Percentiles rank a stretch among this genome's conserved stretches.
These are phyloP conservation scores for Limnephilus rhombicus DNA, from an alignment of 2,888 invertebrate genomes.

Conservation along the genomic window DNA sequence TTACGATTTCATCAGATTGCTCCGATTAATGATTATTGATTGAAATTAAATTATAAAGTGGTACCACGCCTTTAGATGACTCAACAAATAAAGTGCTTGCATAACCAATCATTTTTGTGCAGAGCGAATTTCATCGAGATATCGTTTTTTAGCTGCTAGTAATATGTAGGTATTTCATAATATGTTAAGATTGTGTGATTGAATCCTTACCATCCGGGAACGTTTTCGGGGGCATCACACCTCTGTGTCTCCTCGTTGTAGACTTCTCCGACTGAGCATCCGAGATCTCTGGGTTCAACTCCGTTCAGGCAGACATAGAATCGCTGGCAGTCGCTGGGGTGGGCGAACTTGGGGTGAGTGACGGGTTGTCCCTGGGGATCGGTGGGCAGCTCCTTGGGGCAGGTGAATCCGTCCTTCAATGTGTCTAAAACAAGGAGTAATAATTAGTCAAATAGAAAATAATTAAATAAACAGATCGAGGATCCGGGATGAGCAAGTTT, in stretches of 20 bases:
- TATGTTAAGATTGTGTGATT: neutral
- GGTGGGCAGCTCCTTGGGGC: conserved; percentile 83
- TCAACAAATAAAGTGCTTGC: neutral
- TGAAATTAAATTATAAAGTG: neutral
- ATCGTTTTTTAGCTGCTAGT: too few species aligned
- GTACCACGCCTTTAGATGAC: neutral
- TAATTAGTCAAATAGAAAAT: neutral
- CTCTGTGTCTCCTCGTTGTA: conserved; percentile 91
- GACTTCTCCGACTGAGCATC: conserved; percentile 92
- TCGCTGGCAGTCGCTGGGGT: conserved; percentile 92
- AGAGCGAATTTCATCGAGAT: too few species aligned
- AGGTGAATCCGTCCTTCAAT: conserved; percentile 90
- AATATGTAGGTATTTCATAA: neutral
- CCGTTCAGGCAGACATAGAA: conserved; percentile 95
- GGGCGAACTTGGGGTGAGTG: conserved; percentile 91
- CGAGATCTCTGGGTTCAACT: conserved; percentile 90
- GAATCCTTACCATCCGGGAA: conserved; percentile 87
- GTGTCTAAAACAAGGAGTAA: conserved; percentile 77
- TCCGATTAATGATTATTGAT: neutral
- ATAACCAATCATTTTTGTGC: neutral
- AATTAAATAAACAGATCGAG: too few species aligned
- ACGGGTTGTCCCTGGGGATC: conserved; percentile 85
- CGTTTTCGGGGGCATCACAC: conserved; percentile 94
- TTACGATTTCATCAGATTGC: neutral
- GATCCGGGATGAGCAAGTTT: too few species aligned